phyloP scores from a whole-genome alignment of 2,888 invertebrate species.

The Epistrophe grossulariae region DNA sequence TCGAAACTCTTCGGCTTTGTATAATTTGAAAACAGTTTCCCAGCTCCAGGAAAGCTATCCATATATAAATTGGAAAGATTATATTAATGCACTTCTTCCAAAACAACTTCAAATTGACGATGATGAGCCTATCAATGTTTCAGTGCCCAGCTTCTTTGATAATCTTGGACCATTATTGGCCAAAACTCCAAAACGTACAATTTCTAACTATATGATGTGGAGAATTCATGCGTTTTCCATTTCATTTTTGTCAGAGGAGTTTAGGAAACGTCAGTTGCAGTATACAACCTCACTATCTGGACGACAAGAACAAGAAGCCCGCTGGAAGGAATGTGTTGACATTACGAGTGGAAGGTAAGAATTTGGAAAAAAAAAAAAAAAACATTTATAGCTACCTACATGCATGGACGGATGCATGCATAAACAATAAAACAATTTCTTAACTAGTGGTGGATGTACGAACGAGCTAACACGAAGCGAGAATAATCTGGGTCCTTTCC shows the following conservation, averaged over 20 bases:
- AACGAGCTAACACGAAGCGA: too few relatives aligned
- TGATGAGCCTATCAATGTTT: constrained; percentile 92
- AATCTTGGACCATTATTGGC: constrained; percentile 88
- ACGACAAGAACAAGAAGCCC: constrained; percentile 92
- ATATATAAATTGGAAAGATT: constrained; percentile 86
- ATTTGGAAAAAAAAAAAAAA: background rate
- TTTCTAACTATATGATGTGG: constrained; percentile 97
- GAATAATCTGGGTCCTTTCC: too few relatives aligned
- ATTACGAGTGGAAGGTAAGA: constrained; percentile 90
- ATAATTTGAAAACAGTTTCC: constrained; percentile 94
- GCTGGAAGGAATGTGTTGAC: constrained; percentile 96
- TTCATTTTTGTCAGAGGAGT: constrained; percentile 91
- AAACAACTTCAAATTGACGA: constrained; percentile 86
- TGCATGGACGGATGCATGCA: background rate
- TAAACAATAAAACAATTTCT: background rate
- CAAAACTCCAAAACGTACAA: constrained; percentile 86
- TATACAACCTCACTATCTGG: constrained; percentile 93
- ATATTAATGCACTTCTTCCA: constrained; percentile 92
- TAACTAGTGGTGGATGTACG: too few relatives aligned
- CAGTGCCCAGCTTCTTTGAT: constrained; percentile 92
- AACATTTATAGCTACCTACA: background rate
- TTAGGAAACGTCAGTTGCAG: constrained; percentile 91
- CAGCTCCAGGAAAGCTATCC: constrained; percentile 91
- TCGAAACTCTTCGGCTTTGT: constrained; percentile 94
- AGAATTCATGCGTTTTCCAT: constrained; percentile 92